Conservation (phyloP, 2,888 invertebrate species). For the Dysmachus trigonus region DNA sequence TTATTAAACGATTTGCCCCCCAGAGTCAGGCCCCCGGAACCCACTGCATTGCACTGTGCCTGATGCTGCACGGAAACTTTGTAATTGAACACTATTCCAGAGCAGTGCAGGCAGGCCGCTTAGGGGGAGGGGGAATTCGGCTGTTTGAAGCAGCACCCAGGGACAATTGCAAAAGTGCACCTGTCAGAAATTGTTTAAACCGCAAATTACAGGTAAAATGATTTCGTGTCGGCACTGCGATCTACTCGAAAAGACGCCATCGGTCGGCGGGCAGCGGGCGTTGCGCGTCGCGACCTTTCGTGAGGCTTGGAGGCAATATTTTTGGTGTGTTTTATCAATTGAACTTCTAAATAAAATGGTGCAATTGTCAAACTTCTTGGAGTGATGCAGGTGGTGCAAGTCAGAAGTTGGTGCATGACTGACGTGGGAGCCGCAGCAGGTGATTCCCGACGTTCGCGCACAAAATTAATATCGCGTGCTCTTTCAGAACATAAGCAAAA, state of each 20-base stretch:
- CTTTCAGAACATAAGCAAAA: not conserved
- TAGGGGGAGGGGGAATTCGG: not conserved
- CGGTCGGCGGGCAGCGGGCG: not conserved
- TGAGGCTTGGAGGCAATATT: not conserved
- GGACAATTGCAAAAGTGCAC: conserved; percentile 40
- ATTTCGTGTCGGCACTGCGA: conserved; percentile 26
- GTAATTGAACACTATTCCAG: conserved; percentile 10
- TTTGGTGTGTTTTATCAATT: conserved; percentile 23
- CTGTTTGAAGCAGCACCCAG: not conserved
- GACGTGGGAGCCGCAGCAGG: conserved; percentile 30
- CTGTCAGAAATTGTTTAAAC: conserved; percentile 44
- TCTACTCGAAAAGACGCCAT: not conserved
- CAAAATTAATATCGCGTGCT: conserved; percentile 35
- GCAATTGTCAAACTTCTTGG: conserved; percentile 22
- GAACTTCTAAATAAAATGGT: not conserved
- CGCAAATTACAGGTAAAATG: conserved; percentile 37
- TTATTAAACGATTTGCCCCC: conserved; percentile 28
- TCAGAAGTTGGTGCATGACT: conserved; percentile 39
- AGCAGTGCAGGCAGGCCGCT: too few relatives aligned
- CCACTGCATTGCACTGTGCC: not conserved
- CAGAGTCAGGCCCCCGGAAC: not conserved
- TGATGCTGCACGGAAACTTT: not conserved
- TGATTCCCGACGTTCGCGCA: not conserved
- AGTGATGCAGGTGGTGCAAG: conserved; percentile 11
- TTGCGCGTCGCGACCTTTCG: too few relatives aligned